Evolutionary conservation across 2,113 vertebrate species (phyloP), one percentile per base, ranked within the genome.

Genomic region (Todiramphus chloris): DNA sequence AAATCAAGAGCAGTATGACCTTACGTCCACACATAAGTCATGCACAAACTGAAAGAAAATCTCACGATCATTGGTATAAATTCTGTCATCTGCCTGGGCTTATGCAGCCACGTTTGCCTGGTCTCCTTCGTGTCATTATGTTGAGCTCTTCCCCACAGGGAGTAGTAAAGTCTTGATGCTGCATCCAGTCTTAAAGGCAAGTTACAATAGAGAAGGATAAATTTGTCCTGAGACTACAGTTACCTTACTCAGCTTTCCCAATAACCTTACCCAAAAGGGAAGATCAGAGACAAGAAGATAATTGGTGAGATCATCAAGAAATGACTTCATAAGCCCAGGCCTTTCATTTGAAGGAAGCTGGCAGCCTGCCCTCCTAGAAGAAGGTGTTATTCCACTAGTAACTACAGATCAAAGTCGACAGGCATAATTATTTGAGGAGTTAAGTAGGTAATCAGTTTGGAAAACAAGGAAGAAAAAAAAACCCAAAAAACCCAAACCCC

Each of bases 231-330:
- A 94, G 63, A 94, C 44, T 89, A 70, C 55, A 89, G 74, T 94
- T 94, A 77, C 74, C 83, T 94, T 97, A 79, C 55, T 91, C 89
- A 97, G 67, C 91, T 96, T 97, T 94, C 91, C 55, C 81, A 95
- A 92, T 94, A 96, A 96, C 70, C 67, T 94, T 94, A 69, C 72
- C 78, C 83, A 84, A 95, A 96, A 94, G 87, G 80, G 87, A 96
- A 95, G 95, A 97, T 97, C 92, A 97, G 84, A 96, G 96, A 88
- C 84, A 96, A 93, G 83, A 92, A 94, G 82, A 83, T 95, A 97
- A 96, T 94, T 92, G 89, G 87, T 97, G 92, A 96, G 94, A 97
- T 92, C 93, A 91, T 82, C 81, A 91, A 93, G 80, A 96, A 95
- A 94, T 96, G 7, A 96, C 77, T 92, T 95, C 94, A 97, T 96